Base-by-base conservation (phyloP, 2,888 invertebrate genomes). In the Aphodius sticticus region DNA sequence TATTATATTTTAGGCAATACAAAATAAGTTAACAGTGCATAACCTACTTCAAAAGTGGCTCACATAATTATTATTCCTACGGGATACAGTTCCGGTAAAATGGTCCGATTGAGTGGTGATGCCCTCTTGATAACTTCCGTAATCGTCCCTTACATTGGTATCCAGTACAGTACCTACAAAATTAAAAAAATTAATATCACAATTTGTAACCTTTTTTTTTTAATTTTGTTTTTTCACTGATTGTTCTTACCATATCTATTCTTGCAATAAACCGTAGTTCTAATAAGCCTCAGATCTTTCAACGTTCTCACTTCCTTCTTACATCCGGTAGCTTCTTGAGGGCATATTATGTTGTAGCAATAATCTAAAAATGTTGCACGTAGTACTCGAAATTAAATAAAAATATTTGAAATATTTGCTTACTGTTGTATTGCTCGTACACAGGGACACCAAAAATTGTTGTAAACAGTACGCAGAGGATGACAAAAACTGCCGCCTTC, bases 291-390 rank as follows among this genome's bases (percentile, higher is more conserved):
- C 9, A 35, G 35, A 74, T 74, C 12, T n/a, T 16, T 26, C 37
- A 74, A 74, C n/a, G 74, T 74, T n/a, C n/a, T n/a, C 7, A 74
- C 36, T 74, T 74, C 26, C n/a, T 36, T 74, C n/a, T 26, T 74
- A 74, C 74, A 74, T 16, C n/a, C 35, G 35, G 37, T 37, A 35
- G 74, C 37, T 74, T 37, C 35, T n/a, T 16, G 35, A 6, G 74
- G 74, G 12, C 74, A 74, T 26, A 74, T 15, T 36, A 74, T 35
- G 1, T 74, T 35, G 37, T 74, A 74, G 37, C 74, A 74, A 36
- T 36, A 74, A 74, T 74, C 74, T 74, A 74, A 74, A 74, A 70
- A 53, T 53, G 12, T 53, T 5, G 26, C 26, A 26, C 26, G 3
- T 26, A 26, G 3, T 26, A 1, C 26, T 2, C 26, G 26, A 26